Conservation (phyloP, 2,888 invertebrate species). For the Fragum whitleyi region DNA sequence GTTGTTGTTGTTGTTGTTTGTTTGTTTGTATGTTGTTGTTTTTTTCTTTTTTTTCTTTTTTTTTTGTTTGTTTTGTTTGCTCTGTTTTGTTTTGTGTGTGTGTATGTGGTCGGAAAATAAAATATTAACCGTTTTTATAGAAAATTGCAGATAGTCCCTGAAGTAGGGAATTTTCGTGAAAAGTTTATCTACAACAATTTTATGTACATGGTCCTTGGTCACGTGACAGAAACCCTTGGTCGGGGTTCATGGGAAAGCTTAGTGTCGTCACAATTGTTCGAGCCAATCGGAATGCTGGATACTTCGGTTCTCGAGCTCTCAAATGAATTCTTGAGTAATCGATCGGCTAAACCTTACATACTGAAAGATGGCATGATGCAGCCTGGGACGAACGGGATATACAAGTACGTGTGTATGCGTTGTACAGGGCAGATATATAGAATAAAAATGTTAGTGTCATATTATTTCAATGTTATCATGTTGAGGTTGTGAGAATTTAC, state of each 20-base stretch:
- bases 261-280: constrained; percentile 50
- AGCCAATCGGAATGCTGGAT: constrained; percentile 64
- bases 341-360: constrained; percentile 66
- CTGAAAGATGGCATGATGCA: constrained; percentile 38
- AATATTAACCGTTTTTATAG: too few species aligned
- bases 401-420: constrained; percentile 24
- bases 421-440: too few species aligned
- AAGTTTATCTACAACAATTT: constrained; percentile 67
- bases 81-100: too few species aligned
- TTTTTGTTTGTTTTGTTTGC: too few species aligned
- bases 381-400: constrained; percentile 12
- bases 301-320: constrained; percentile 35
- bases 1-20: too few species aligned
- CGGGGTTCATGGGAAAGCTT: constrained; percentile 64
- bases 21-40: too few species aligned
- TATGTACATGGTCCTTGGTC: constrained; percentile 61
- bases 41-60: too few species aligned
- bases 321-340: constrained; percentile 2
- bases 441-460: too few species aligned
- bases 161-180: background rate
- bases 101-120: too few species aligned
- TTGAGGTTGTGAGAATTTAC: too few species aligned
- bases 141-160: background rate
- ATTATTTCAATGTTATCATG: too few species aligned
- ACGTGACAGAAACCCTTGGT: constrained; percentile 62